Conservation (phyloP, 1,140 invertebrate species). For the Saccostrea glomerata region DNA sequence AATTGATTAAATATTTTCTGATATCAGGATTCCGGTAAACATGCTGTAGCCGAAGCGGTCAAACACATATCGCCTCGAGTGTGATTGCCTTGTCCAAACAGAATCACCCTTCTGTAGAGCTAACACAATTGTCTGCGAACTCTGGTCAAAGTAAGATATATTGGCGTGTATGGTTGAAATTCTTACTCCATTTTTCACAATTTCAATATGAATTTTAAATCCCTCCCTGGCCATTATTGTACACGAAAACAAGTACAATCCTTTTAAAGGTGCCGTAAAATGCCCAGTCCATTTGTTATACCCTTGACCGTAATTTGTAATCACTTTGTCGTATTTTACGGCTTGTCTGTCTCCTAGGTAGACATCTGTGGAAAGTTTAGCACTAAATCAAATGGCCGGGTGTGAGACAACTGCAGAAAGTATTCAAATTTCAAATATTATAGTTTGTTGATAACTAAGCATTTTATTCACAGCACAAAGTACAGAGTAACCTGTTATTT, state of each 20-base stretch:
- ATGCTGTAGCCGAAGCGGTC: not conserved
- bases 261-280: constrained; percentile 43
- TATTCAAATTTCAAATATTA: too few species aligned
- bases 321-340: constrained; percentile 40
- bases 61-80: not conserved
- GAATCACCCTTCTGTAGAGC: not conserved
- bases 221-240: not conserved
- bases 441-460: too few species aligned
- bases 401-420: not conserved
- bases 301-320: constrained; percentile 25
- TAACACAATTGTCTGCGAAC: not conserved
- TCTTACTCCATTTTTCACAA: not conserved
- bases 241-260: constrained; percentile 10
- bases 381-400: not conserved
- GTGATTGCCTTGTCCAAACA: not conserved
- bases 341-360: not conserved
- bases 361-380: not conserved
- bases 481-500: too few species aligned
- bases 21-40: not conserved
- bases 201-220: not conserved
- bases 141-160: not conserved
- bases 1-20: not conserved
- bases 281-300: constrained; percentile 9
- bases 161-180: not conserved
- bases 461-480: too few species aligned